Percentiles rank a stretch among this genome's conserved stretches.
These are phyloP conservation scores for Campoplex nolae DNA, from an alignment of 2,888 invertebrate species.

Conservation along the genomic window DNA sequence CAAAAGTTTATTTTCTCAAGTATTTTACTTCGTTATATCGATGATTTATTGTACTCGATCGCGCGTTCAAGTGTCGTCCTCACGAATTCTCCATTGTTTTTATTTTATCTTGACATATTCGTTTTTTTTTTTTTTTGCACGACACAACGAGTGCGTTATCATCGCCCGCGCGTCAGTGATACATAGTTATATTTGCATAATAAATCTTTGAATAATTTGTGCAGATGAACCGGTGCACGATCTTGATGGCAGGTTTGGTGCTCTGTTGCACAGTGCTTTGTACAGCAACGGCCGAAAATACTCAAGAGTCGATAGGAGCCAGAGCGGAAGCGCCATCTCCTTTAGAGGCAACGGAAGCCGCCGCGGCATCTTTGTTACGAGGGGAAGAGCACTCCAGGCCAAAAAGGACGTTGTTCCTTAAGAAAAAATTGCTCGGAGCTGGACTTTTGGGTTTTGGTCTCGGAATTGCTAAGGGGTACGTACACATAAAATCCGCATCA, in stretches of 20 bases:
- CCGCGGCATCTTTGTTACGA: background rate
- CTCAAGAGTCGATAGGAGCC: background rate
- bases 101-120: too few relatives aligned
- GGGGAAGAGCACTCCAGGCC: constrained; percentile 72
- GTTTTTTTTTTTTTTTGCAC: background rate
- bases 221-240: constrained; percentile 68
- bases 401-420: constrained; percentile 80
- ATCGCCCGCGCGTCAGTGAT: background rate
- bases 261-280: constrained; percentile 72
- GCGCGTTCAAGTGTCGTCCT: background rate
- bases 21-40: background rate
- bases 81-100: too few relatives aligned
- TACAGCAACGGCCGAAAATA: constrained; percentile 62
- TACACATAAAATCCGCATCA: background rate
- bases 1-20: background rate
- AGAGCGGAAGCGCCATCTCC: background rate
- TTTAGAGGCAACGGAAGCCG: constrained; percentile 35
- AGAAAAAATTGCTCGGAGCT: constrained; percentile 82
- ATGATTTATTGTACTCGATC: background rate
- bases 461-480: constrained; percentile 80
- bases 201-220: background rate
- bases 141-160: background rate
- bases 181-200: background rate
- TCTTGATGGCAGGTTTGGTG: constrained; percentile 66
- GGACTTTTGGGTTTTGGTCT: constrained; percentile 82